Conservation (phyloP, 2,113 vertebrate genomes). For the Barbus barbus region DNA sequence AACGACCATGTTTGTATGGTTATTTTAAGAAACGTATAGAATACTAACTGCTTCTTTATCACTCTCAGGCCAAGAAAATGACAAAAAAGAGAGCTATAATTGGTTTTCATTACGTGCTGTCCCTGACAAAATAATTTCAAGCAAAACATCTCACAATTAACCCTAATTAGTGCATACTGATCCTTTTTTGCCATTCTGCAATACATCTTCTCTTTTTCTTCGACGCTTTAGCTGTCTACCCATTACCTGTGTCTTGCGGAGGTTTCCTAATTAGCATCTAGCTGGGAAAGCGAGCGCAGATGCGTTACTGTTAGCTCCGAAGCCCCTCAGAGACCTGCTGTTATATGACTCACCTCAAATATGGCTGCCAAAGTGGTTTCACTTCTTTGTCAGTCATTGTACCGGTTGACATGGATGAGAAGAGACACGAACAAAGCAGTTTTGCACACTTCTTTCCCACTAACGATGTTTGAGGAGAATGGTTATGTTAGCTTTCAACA, state of each 20-base stretch:
- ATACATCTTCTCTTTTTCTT: neutral
- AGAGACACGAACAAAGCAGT: conserved; percentile 72
- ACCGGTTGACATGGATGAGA: conserved; percentile 59
- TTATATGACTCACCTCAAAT: conserved; percentile 55
- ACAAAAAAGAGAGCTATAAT: neutral
- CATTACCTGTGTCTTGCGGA: neutral
- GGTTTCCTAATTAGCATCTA: conserved; percentile 21
- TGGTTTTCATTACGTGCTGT: neutral
- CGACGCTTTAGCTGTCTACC: neutral
- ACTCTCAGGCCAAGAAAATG: neutral
- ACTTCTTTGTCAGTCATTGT: conserved; percentile 43
- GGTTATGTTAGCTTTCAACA: conserved; percentile 3
- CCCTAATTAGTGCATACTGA: conserved; percentile 17
- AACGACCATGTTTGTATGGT: neutral
- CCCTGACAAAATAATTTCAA: neutral
- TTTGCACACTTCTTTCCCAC: conserved; percentile 58
- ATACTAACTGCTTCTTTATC: neutral
- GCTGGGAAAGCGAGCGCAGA: neutral
- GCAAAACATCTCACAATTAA: conserved; percentile 6
- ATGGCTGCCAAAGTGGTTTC: conserved; percentile 51
- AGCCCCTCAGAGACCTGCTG: conserved; percentile 40
- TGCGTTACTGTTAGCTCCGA: conserved; percentile 21
- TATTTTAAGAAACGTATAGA: neutral
- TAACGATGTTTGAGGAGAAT: conserved; percentile 48
- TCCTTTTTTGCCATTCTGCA: neutral